Percentiles rank a stretch among this genome's conserved stretches.
phyloP scores from a whole-genome alignment of 2,888 invertebrate species.

The Euplagia quadripunctaria region DNA sequence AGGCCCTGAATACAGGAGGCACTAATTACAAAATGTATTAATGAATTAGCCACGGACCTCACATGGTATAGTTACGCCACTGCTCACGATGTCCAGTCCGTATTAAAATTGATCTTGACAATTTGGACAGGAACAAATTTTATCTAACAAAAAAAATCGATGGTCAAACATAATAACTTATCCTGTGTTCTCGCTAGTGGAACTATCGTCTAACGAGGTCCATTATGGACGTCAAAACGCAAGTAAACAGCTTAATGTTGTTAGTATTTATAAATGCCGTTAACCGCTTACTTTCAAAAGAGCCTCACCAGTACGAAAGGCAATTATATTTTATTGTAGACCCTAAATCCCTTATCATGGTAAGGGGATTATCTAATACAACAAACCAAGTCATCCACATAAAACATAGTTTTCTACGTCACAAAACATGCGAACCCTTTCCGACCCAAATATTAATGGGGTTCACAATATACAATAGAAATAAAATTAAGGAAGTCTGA shows the following conservation, averaged over 20 bases:
- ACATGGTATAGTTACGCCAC: no score
- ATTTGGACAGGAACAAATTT: no score
- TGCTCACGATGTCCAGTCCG: no score
- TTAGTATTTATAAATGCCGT: neutral
- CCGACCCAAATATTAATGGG: slow-evolving; percentile 34
- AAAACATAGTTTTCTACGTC: slow-evolving; percentile 9
- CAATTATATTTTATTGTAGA: neutral
- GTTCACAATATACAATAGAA: slow-evolving; percentile 28
- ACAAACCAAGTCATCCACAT: neutral
- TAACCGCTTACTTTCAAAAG: neutral
- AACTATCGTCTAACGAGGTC: neutral
- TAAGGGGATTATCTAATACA: neutral
- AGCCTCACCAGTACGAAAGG: neutral
- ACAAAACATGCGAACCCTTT: slow-evolving; percentile 9
- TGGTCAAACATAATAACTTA: no score
- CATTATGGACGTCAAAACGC: neutral
- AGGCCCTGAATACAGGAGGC: no score
- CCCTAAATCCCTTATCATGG: neutral
- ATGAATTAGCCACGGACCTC: no score
- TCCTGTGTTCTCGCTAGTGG: no score
- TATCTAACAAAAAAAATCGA: no score
- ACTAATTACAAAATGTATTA: no score
- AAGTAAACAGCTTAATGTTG: no score
- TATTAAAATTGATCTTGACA: no score
- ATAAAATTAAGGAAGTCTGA: slow-evolving; percentile 25